Base-by-base conservation (phyloP, 2,888 invertebrate genomes). In the Podabrus alpinus region DNA sequence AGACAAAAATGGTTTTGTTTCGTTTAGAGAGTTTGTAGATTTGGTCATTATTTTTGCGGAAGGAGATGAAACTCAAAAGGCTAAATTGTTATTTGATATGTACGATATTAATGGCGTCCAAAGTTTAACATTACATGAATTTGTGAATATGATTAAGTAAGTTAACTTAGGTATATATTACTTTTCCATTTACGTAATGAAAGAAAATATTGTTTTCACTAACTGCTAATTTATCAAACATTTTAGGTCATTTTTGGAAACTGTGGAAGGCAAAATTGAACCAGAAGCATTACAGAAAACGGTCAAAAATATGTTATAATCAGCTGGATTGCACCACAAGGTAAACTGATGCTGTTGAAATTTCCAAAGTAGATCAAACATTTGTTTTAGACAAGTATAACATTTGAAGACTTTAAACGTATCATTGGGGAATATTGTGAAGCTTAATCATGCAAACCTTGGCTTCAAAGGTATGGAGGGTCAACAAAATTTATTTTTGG, bases 21-120 rank as follows among this genome's bases (percentile, higher is more conserved):
- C 91, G 1, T 91, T 92, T 82, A 86, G 90, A 64, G 92, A 92
- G 82, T 91, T 92, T 82, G 85, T 91, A 10, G 90, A 91, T 83
- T 88, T 91, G 81, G 86, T 91, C 61, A 88, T 90, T 2, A 88
- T 91, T 79, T 91, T 92, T 83, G 88, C 90, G 0, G 90, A 91
- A 83, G 87, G 86, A 61, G 86, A 84, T 66, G 88, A 89, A 15
- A 88, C 89, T 68, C 88, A 89, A 64, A 90, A 90, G 81, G 88
- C 88, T 0, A 87, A 87, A 79, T 82, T 91, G 15, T 86, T 91
- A 81, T 91, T 91, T 82, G 88, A 90, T 80, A 90, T 91, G 89
- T 91, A 91, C 80, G 90, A 91, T 80, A 87, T 90, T 61, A 87
- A 90, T 78, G 85, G 86, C 15, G 86, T 85, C 10, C 90, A 89